Base-by-base conservation (phyloP, 2,888 invertebrate genomes). In the Peribatodes rhomboidaria region DNA sequence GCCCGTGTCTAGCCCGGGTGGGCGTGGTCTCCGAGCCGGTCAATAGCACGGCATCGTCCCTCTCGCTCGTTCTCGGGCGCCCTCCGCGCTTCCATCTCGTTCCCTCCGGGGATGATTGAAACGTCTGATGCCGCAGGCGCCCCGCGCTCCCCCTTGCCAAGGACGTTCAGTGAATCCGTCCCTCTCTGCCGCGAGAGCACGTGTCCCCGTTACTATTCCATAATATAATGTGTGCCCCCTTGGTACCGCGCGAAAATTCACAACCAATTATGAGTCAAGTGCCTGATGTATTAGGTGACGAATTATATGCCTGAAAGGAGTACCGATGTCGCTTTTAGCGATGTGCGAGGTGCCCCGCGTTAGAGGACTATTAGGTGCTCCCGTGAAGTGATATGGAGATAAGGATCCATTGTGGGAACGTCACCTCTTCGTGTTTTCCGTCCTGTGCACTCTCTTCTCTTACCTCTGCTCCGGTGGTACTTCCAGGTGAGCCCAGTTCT, bases 131-230 rank as follows among this genome's bases (percentile, higher is more conserved):
- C 93, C 93, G 92, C 93, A 92, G 90, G 92, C 92, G 92, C 92
- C 92, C 92, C 92, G 85, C 90, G 85, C 89, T 82, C 89, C 90
- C 91, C 91, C 89, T 85, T 85, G 85, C 90, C 92, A 92, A 92
- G 93, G 92, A 92, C 93, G 92, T 92, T 92, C 92, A 93, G 92
- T 93, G 92, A 92, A 92, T 93, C 92, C 92, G 92, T 93, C 92
- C 92, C 91, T 89, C 92, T 92, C 92, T 90, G 92, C 89, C 89
- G 90, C 89, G 92, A 90, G 87, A 92, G 92, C 93, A 93, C 93
- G 93, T 92, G 93, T 90, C 89, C 81, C 88, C 85, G 88, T 88
- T 91, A 90, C 91, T 89, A 92, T 91, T 91, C 87, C 90, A 87
- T 88, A 89, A 88, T 89, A 92, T 91, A 91, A 92, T 92, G 92